phyloP scores from a whole-genome alignment of 2,113 vertebrate species.

The Tympanuchus pallidicinctus region DNA sequence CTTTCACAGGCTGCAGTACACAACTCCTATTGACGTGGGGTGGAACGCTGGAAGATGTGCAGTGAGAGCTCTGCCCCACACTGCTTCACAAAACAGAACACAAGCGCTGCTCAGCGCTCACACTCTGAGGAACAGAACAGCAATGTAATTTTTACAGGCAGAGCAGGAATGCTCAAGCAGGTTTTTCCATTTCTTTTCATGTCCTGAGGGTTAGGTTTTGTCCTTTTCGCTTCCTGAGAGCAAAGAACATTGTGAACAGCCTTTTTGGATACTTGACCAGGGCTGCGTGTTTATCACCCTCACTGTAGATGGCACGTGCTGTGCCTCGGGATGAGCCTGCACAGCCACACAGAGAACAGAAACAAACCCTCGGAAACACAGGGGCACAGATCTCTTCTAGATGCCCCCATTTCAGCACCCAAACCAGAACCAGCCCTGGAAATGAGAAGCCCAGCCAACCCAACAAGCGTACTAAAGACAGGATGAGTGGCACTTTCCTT shows the following conservation, averaged over 20 bases:
- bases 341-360: neutral
- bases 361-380: neutral
- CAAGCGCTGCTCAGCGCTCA: neutral
- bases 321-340: neutral
- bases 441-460: neutral
- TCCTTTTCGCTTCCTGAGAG: conserved; percentile 4
- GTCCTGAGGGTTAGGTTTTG: conserved; percentile 42
- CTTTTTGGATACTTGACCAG: neutral
- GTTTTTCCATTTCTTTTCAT: neutral
- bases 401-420: neutral
- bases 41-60: neutral
- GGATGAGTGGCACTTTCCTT: neutral
- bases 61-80: neutral
- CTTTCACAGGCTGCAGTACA: fast-evolving
- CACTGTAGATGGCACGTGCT: neutral
- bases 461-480: neutral
- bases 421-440: neutral
- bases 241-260: neutral
- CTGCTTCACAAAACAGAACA: neutral
- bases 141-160: neutral
- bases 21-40: neutral
- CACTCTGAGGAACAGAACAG: neutral
- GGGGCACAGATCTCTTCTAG: neutral
- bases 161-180: conserved; percentile 14
- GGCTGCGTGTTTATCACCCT: neutral